A percentile compares a stretch with the other conserved stretches of the same genome.
These are phyloP conservation scores for Polypterus senegalus DNA, from an alignment of 2,113 vertebrate genomes.

Conservation along the genomic window DNA sequence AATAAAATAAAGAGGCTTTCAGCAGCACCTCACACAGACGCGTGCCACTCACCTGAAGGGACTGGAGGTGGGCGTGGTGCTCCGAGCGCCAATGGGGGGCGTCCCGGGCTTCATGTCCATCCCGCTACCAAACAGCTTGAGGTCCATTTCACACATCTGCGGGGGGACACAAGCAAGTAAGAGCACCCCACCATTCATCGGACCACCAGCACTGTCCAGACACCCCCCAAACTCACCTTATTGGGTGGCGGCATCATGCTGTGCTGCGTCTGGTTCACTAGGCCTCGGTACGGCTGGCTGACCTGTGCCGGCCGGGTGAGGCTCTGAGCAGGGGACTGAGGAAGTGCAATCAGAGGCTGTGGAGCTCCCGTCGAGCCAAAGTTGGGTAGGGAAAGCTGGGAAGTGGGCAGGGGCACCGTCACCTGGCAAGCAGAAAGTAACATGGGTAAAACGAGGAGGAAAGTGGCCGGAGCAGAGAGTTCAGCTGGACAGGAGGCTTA, in stretches of 20 bases:
- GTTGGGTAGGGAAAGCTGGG: slow-evolving; percentile 80
- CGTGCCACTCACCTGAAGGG: slow-evolving; percentile 72
- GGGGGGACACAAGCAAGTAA: not conserved
- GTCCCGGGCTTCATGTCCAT: slow-evolving; percentile 95
- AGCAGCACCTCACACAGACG: too few species aligned
- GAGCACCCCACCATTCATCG: not conserved
- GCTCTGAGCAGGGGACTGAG: slow-evolving; percentile 73
- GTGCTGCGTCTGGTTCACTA: slow-evolving; percentile 76
- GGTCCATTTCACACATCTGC: slow-evolving; percentile 90
- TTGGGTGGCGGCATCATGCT: slow-evolving; percentile 80
- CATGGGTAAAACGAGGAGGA: too few species aligned
- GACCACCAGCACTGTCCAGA: not conserved
- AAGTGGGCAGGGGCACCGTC: slow-evolving; percentile 77
- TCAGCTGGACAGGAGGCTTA: slow-evolving; percentile 26
- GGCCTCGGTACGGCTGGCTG: slow-evolving; percentile 74
- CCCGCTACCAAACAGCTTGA: slow-evolving; percentile 82
- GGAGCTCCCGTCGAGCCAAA: slow-evolving; percentile 79
- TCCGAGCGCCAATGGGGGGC: slow-evolving; percentile 75
- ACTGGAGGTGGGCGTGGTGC: slow-evolving; percentile 88
- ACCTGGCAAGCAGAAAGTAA: slow-evolving; percentile 42
- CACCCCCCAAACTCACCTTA: slow-evolving; percentile 53
- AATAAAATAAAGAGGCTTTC: too few species aligned
- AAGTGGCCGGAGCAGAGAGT: not conserved
- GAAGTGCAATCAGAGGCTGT: slow-evolving; percentile 82
- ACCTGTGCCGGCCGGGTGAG: slow-evolving; percentile 73